These are phyloP conservation scores for Drosophila kohkoa DNA, from an alignment of 1,140 invertebrate species.

Conservation along the genomic window DNA sequence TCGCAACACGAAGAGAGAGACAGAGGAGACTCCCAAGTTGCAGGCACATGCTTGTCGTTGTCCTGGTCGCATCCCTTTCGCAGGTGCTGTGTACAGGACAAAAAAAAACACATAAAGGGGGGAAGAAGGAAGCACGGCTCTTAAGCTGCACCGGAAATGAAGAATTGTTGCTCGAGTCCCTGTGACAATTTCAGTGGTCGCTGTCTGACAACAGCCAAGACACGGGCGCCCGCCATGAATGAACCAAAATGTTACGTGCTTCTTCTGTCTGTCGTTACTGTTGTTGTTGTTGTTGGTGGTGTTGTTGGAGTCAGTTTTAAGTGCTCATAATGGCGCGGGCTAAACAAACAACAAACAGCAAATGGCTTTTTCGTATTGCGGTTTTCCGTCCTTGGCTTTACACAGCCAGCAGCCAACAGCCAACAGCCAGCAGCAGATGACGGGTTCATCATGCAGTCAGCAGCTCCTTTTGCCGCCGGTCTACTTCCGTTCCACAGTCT, in stretches of 20 bases:
- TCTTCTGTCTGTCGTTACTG: neutral
- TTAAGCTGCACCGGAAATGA: slow-evolving; percentile 82
- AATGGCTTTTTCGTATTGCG: slow-evolving; percentile 72
- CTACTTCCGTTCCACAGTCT: slow-evolving; percentile 59
- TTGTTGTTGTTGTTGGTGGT: slow-evolving; percentile 17
- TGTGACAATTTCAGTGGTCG: slow-evolving; percentile 59
- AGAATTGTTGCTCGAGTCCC: slow-evolving; percentile 71
- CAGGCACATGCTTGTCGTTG: slow-evolving; percentile 15
- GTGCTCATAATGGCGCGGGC: slow-evolving; percentile 48
- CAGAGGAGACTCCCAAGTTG: neutral
- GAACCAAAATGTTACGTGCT: slow-evolving; percentile 44
- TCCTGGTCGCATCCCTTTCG: neutral
- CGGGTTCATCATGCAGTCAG: slow-evolving; percentile 41
- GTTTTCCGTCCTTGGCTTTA: slow-evolving; percentile 58
- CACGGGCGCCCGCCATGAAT: slow-evolving; percentile 46
- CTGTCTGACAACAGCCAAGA: slow-evolving; percentile 51
- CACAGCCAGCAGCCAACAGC: neutral
- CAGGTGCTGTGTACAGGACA: neutral
- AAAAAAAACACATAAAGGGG: neutral
- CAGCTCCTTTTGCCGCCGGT: slow-evolving; percentile 23
- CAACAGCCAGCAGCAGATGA: slow-evolving; percentile 5
- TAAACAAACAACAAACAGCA: slow-evolving; percentile 50
- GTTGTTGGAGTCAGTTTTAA: slow-evolving; percentile 50
- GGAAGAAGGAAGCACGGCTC: slow-evolving; percentile 69
- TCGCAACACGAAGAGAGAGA: slow-evolving; percentile 1